Evolutionary conservation across 2,888 invertebrate species (phyloP), one percentile per base, ranked within the genome.

Genomic region (Acanthacorydalis orientalis): DNA sequence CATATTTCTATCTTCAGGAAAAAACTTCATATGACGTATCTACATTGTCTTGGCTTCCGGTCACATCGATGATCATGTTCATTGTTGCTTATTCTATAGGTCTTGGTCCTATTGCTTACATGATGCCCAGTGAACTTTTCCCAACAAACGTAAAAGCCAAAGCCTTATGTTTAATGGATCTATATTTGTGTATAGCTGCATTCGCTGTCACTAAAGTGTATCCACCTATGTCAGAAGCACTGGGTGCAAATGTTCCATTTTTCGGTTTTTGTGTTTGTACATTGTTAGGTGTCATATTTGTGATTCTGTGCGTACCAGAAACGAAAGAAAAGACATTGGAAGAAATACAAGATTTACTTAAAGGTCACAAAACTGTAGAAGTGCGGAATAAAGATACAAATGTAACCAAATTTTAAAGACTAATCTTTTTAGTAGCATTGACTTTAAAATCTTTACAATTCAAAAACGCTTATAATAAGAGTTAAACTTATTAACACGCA

Each of bases 61-160:
- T 47, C 7, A 34, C 42, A 12, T 43, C 47, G n/a, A 47, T 47
- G 47, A 16, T 47, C 10, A 12, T 47, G 12, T 47, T 43, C 34
- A 43, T 47, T 35, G 47, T 47, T 9, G 35, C 35, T 12, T 47
- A 47, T 16, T 43, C 39, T 6, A 55, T 60, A 14, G 68, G 68
- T 0, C 51, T 68, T 15, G 66, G 63, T 48, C 64, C 67, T 1
- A 51, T 66, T 44, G 55, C 64, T 1, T 64, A 64, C 48, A 61
- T 64, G 58, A 65, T 67, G 59, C 58, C 67, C 14, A 65, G 68
- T 1, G 68, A 68, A 53, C 51, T 67, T 4, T 68, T 68, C 50
- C 62, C 68, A 0, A 63, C 65, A 1, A 65, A 63, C 51, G 60
- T 67, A 2, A 67, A 67, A 47, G 66, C 66, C 1, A 55, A 59